These are phyloP conservation scores for Diaphora mendica DNA, from an alignment of 2,888 invertebrate genomes.

Conservation along the genomic window DNA sequence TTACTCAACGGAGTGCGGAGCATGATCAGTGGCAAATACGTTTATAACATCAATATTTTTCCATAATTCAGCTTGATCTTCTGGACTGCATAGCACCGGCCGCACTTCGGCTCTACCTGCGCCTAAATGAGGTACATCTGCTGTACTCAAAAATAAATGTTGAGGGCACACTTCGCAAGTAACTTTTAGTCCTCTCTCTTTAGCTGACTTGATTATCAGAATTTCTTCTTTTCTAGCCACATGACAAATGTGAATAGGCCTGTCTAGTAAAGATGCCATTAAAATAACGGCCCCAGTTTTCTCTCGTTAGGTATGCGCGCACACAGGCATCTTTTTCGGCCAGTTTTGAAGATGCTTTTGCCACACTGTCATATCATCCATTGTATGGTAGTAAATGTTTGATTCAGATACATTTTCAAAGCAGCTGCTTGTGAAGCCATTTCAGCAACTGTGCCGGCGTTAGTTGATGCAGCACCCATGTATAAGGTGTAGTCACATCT, in stretches of 20 bases:
- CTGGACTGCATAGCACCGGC: conserved; percentile 93
- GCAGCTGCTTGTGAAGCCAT: conserved; percentile 93
- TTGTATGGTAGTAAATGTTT: conserved; percentile 96
- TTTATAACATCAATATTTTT: conserved; percentile 98
- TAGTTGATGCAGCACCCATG: conserved; percentile 96
- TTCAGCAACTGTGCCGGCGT: conserved; percentile 90
- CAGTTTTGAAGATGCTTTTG: conserved; percentile 96
- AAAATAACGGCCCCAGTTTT: conserved; percentile 98
- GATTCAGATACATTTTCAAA: conserved; percentile 99
- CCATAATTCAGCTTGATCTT: conserved; percentile 99
- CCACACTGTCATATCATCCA: conserved; percentile 96
- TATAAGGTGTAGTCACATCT: conserved; percentile 98
- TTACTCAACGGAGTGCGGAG: conserved; percentile 97
- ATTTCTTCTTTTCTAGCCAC: conserved; percentile 99
- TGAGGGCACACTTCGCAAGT: conserved; percentile 99
- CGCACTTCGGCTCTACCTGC: conserved; percentile 92
- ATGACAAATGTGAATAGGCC: conserved; percentile 98
- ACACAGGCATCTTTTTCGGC: conserved; percentile 96
- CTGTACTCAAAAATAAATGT: conserved; percentile 96
- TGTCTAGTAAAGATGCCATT: conserved; percentile 94
- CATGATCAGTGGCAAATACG: conserved; percentile 99
- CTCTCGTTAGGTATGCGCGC: conserved; percentile 98
- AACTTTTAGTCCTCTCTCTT: conserved; percentile 95
- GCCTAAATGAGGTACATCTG: conserved; percentile 91
- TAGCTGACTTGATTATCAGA: conserved; percentile 94